Conservation (phyloP, 2,113 vertebrate genomes). For the Hippoglossus stenolepis region DNA sequence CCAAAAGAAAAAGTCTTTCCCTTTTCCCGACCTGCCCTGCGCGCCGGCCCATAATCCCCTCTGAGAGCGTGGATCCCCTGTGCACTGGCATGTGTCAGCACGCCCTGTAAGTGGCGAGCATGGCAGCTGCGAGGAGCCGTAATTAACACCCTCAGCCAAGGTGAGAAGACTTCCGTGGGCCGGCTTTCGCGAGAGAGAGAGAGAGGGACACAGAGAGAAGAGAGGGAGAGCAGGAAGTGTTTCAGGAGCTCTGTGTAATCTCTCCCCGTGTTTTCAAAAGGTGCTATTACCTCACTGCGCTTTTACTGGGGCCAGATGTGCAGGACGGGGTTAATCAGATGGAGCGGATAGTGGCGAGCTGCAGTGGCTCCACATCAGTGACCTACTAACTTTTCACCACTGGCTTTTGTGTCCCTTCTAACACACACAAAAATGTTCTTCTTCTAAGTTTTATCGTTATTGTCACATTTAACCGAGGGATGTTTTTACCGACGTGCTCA, state of each 20-base stretch:
- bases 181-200: conserved; percentile 69
- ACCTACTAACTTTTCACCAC: conserved; percentile 32
- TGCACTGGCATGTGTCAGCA: conserved; percentile 71
- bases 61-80: conserved; percentile 75
- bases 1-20: conserved; percentile 51
- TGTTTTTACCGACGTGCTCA: neutral
- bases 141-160: conserved; percentile 82
- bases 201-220: conserved; percentile 58
- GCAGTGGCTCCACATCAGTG: conserved; percentile 50
- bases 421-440: conserved; percentile 12
- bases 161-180: conserved; percentile 78
- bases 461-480: neutral
- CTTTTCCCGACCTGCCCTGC: conserved; percentile 40
- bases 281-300: conserved; percentile 77
- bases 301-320: conserved; percentile 84
- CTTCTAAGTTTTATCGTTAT: no score
- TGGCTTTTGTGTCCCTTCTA: conserved; percentile 18
- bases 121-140: conserved; percentile 73
- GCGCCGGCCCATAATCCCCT: conserved; percentile 71
- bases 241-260: conserved; percentile 72
- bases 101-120: conserved; percentile 73
- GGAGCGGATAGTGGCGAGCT: conserved; percentile 61
- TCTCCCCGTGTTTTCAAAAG: conserved; percentile 65
- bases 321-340: conserved; percentile 73
- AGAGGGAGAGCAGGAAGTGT: conserved; percentile 73